Conservation (phyloP, 2,888 invertebrate genomes). For the Rosalia funebris region DNA sequence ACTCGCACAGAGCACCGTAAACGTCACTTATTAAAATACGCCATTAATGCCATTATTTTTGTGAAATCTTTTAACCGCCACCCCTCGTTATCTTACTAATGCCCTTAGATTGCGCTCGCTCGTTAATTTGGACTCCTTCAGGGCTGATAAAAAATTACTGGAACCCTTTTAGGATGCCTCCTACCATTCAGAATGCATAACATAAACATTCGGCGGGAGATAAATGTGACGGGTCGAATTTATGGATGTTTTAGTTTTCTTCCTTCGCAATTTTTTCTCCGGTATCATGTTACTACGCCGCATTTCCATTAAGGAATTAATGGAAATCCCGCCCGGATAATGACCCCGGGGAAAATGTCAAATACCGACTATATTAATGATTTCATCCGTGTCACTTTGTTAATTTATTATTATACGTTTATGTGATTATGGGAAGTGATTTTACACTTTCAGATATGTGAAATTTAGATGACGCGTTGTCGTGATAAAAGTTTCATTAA, state of each 20-base stretch:
- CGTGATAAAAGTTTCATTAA: too few relatives aligned
- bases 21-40: background rate
- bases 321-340: too few relatives aligned
- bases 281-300: background rate
- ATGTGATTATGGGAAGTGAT: too few relatives aligned
- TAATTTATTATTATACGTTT: too few relatives aligned
- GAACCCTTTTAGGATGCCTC: background rate
- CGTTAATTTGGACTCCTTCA: too few relatives aligned
- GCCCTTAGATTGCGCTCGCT: background rate
- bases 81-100: background rate
- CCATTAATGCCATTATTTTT: background rate
- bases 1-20: too few relatives aligned
- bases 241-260: background rate
- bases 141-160: background rate
- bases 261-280: too few relatives aligned
- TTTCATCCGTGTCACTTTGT: too few relatives aligned
- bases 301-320: background rate
- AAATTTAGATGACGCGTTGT: too few relatives aligned
- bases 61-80: background rate
- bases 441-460: too few relatives aligned
- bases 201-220: background rate
- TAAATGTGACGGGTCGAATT: background rate
- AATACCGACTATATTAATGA: too few relatives aligned
- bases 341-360: too few relatives aligned
- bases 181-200: background rate